Percentiles rank a stretch among this genome's conserved stretches.
phyloP scores from a whole-genome alignment of 2,113 vertebrate genomes.

The Mormoops blainvillei region DNA sequence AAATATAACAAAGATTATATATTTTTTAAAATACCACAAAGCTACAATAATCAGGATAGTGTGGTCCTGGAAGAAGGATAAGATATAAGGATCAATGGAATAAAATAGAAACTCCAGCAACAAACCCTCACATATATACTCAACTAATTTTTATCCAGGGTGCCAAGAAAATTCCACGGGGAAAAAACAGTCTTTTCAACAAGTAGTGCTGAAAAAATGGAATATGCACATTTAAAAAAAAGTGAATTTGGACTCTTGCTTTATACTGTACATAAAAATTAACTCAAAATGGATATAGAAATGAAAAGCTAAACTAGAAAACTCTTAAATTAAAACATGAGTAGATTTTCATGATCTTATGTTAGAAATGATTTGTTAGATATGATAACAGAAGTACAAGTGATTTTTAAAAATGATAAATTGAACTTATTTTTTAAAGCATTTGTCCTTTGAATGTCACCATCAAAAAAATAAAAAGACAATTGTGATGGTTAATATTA shows the following conservation, averaged over 20 bases:
- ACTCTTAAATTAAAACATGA: background rate
- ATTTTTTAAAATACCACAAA: background rate
- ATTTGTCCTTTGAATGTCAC: background rate
- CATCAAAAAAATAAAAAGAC: background rate
- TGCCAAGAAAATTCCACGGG: background rate
- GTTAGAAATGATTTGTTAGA: background rate
- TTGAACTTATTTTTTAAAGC: background rate
- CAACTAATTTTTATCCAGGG: background rate
- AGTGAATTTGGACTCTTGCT: background rate
- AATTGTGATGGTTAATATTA: background rate
- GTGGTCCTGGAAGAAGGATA: background rate
- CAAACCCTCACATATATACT: background rate
- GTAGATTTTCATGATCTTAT: background rate
- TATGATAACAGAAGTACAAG: background rate
- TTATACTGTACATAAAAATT: background rate
- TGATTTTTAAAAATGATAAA: background rate
- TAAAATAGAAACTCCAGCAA: background rate
- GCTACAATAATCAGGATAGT: background rate
- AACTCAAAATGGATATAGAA: background rate
- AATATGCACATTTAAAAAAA: background rate
- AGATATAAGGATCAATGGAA: background rate
- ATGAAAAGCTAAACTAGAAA: background rate
- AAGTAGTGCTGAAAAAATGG: background rate
- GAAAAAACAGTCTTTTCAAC: background rate
- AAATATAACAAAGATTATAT: too few species aligned